A percentile compares a stretch with the other conserved stretches of the same genome.
Conservation (phyloP, 2,113 vertebrate species). For the Cochlearius cochlearius region DNA sequence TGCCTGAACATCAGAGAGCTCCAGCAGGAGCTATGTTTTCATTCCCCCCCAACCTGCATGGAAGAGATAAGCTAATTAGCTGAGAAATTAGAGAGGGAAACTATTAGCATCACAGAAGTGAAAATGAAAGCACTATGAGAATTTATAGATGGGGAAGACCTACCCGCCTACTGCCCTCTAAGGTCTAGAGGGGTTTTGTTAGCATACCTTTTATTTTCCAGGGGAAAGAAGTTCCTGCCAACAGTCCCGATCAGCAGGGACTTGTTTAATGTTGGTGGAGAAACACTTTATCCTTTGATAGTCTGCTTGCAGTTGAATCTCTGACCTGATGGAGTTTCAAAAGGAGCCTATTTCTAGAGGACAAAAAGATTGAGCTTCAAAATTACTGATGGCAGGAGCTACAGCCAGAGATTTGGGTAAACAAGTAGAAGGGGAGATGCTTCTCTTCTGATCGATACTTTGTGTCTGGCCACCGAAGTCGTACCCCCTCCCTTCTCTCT, state of each 20-base stretch:
- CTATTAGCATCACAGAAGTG: constrained; percentile 49
- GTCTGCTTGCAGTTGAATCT: background rate
- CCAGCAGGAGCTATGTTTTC: constrained; percentile 81
- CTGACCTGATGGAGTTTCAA: background rate
- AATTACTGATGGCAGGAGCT: background rate
- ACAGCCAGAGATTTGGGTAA: background rate
- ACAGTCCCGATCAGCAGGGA: background rate
- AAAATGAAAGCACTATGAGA: background rate
- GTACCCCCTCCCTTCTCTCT: background rate
- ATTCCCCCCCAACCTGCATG: constrained; percentile 73
- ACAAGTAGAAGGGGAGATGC: background rate
- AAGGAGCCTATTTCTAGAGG: background rate
- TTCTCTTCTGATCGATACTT: background rate
- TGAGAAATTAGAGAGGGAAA: constrained; percentile 81
- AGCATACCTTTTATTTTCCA: background rate
- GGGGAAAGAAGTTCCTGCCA: background rate
- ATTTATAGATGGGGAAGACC: background rate
- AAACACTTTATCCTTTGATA: background rate
- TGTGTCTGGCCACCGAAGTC: background rate
- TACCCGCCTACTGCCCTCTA: background rate
- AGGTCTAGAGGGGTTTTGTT: background rate
- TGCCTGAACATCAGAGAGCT: constrained; percentile 75
- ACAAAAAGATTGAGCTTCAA: background rate
- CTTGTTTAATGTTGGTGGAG: background rate
- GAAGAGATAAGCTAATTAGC: constrained; percentile 81